Evolutionary conservation across 2,888 invertebrate species (phyloP).

Genomic region (Lamproptera curius): DNA sequence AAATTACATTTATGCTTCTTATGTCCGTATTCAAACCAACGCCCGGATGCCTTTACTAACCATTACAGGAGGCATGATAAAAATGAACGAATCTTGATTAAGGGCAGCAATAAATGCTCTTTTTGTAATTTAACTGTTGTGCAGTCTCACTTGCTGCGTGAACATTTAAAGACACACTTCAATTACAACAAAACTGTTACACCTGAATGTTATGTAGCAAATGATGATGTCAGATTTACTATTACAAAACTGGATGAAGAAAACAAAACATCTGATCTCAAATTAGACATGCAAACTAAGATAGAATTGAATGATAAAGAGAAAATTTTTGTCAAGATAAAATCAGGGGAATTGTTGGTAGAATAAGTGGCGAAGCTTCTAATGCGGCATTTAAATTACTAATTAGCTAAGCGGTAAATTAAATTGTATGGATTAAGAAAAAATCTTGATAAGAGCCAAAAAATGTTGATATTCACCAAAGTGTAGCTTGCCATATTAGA

Average conservation of each 20-base stretch:
- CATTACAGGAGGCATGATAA: constrained; percentile 85
- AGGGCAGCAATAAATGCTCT: constrained; percentile 83
- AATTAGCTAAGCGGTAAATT: constrained; percentile 25
- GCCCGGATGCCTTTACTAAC: constrained; percentile 84
- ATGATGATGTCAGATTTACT: constrained; percentile 78
- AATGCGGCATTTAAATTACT: constrained; percentile 22
- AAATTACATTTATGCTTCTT: constrained; percentile 83
- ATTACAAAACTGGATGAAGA: constrained; percentile 67
- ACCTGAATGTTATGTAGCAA: constrained; percentile 80
- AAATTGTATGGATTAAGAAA: constrained; percentile 29
- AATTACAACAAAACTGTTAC: constrained; percentile 72
- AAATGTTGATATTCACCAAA: constrained; percentile 66
- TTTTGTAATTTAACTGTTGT: constrained; percentile 90
- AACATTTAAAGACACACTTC: constrained; percentile 90
- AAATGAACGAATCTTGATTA: constrained; percentile 77
- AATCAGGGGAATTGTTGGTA: constrained; percentile 57
- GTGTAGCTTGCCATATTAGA: constrained; percentile 75
- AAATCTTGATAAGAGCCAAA: constrained; percentile 44
- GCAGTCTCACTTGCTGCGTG: constrained; percentile 85
- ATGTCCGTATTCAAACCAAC: constrained; percentile 88
- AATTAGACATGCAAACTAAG: constrained; percentile 50
- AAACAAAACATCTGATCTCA: constrained; percentile 56
- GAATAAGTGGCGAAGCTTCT: constrained; percentile 24
- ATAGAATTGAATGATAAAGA: constrained; percentile 46
- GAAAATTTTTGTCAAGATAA: constrained; percentile 62